Percentiles rank a stretch among this genome's conserved stretches.
These are phyloP conservation scores for Pterobdella sp. DNA, from an alignment of 2,888 invertebrate species.

Conservation along the genomic window DNA sequence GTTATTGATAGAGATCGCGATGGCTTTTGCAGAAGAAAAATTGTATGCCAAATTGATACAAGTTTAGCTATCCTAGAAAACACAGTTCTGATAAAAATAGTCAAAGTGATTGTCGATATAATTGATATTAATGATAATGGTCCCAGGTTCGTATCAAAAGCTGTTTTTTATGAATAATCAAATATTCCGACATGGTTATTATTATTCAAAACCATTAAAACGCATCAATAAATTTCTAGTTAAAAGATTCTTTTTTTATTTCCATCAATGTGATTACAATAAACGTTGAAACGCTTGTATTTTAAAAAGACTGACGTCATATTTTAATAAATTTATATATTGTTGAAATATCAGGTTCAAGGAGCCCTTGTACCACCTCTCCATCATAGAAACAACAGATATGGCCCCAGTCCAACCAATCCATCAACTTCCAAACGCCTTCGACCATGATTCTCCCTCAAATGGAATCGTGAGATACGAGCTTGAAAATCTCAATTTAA, in stretches of 20 bases:
- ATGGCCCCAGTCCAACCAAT: not conserved
- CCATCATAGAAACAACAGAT: not conserved
- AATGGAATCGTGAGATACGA: constrained; percentile 29
- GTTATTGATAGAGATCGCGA: not conserved
- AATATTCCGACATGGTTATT: not conserved
- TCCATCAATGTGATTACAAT: no score
- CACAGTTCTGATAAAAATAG: not conserved
- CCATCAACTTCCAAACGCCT: constrained; percentile 30
- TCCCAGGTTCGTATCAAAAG: not conserved
- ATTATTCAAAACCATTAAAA: no score
- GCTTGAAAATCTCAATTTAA: constrained; percentile 17
- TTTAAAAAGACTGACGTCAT: no score
- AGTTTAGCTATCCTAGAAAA: not conserved
- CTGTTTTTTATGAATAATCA: not conserved
- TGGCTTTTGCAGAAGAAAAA: not conserved
- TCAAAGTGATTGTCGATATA: not conserved
- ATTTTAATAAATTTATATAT: no score
- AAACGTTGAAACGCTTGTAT: no score
- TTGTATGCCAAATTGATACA: not conserved
- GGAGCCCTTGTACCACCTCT: not conserved
- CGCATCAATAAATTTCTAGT: no score
- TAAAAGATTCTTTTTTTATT: no score
- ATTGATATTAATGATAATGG: not conserved
- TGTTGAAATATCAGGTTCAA: no score
- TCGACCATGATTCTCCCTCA: constrained; percentile 29